These are phyloP conservation scores for Empis stercorea DNA, from an alignment of 2,888 invertebrate genomes.

Conservation along the genomic window DNA sequence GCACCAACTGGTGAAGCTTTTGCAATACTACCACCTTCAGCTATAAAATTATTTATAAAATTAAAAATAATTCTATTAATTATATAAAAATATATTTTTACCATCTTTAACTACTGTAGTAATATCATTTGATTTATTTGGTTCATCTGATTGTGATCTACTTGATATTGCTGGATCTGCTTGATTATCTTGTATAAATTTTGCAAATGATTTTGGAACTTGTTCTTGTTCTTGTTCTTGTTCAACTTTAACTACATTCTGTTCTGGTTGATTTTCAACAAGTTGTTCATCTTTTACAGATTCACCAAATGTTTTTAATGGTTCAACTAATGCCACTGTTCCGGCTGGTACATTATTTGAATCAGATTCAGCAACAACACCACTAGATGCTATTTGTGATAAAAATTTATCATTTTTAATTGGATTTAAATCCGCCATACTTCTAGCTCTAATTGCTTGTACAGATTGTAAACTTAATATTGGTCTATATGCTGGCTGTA, in stretches of 20 bases:
- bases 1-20: conserved; percentile 38
- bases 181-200: background rate
- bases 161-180: background rate
- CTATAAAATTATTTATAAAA: conserved; percentile 20
- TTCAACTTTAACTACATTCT: background rate
- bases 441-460: conserved; percentile 15
- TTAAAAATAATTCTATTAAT: no score
- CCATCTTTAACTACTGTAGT: conserved; percentile 17
- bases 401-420: background rate
- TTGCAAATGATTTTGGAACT: background rate
- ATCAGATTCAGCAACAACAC: conserved; percentile 4
- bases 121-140: conserved; percentile 23
- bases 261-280: background rate
- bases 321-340: background rate
- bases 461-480: conserved; percentile 16
- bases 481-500: conserved; percentile 16
- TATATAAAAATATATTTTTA: no score
- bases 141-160: background rate
- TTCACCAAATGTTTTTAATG: background rate
- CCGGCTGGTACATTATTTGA: conserved; percentile 12
- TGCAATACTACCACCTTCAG: conserved; percentile 38
- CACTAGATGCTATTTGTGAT: background rate
- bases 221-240: background rate
- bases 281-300: background rate
- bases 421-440: conserved; percentile 9